Evolutionary conservation across 2,888 invertebrate genomes (phyloP).

Genomic region (Temnothorax unifasciatus): DNA sequence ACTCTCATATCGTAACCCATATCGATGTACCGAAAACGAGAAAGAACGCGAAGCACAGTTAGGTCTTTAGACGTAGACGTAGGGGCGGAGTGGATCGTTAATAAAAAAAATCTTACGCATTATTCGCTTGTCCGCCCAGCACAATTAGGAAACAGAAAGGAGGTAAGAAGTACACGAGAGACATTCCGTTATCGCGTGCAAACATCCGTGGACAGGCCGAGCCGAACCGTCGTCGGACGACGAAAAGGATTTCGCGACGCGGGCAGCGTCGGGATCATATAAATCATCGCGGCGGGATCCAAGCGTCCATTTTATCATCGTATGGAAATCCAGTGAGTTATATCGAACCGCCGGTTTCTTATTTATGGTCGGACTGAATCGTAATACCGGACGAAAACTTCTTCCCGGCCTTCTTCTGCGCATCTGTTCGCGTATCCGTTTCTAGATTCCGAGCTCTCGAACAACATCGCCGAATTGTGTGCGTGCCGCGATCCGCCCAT

Average conservation of each 20-base stretch:
- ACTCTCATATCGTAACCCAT: slow-evolving; percentile 38
- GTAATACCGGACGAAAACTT: slow-evolving; percentile 47
- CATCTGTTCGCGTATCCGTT: slow-evolving; percentile 40
- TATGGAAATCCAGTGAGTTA: slow-evolving; percentile 85
- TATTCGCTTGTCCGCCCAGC: slow-evolving; percentile 40
- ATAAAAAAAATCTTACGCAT: slow-evolving; percentile 69
- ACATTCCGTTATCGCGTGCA: slow-evolving; percentile 67
- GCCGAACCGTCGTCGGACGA: slow-evolving; percentile 56
- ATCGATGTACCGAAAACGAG: slow-evolving; percentile 19
- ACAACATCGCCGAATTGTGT: not conserved
- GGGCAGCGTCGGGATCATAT: slow-evolving; percentile 77
- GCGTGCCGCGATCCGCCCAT: not conserved
- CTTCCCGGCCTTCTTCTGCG: slow-evolving; percentile 1
- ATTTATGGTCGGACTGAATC: slow-evolving; percentile 76
- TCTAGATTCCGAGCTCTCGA: not conserved
- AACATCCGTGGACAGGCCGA: slow-evolving; percentile 61
- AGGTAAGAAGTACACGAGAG: slow-evolving; percentile 13
- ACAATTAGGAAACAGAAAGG: not conserved
- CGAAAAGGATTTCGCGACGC: slow-evolving; percentile 72
- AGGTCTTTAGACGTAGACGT: not conserved
- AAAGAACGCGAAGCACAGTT: not conserved
- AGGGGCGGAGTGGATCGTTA: slow-evolving; percentile 61
- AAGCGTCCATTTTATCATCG: slow-evolving; percentile 84
- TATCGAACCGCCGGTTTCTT: slow-evolving; percentile 81
- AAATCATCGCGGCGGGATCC: slow-evolving; percentile 75